These are phyloP conservation scores for Bombyx mandarina DNA, from an alignment of 1,140 invertebrate species.

Conservation along the genomic window DNA sequence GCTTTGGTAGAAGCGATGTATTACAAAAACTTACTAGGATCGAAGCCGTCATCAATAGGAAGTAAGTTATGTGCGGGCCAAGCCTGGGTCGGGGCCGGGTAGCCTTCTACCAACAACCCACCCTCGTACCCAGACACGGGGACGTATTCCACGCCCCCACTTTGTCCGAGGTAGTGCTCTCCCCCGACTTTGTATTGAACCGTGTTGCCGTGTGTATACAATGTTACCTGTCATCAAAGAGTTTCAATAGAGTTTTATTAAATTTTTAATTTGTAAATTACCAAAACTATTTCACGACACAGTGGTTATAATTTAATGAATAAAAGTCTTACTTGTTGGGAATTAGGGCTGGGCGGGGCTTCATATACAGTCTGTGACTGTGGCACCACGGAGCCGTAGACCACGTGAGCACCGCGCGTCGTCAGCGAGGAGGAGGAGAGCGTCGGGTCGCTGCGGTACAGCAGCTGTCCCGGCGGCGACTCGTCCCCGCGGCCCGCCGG, in stretches of 20 bases:
- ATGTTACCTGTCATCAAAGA: conserved; percentile 53
- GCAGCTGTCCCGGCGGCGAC: conserved; percentile 55
- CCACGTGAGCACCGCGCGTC: conserved; percentile 51
- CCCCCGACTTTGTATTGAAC: conserved; percentile 65
- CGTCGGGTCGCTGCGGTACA: conserved; percentile 73
- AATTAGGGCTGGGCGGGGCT: conserved; percentile 70
- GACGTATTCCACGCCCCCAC: conserved; percentile 53
- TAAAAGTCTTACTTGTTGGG: conserved; percentile 47
- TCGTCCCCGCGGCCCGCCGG: conserved; percentile 43
- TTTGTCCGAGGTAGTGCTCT: conserved; percentile 63
- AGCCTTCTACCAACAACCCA: conserved; percentile 54
- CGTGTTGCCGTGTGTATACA: conserved; percentile 67
- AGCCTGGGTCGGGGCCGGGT: conserved; percentile 41
- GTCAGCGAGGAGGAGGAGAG: conserved; percentile 70
- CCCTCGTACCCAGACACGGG: conserved; percentile 57
- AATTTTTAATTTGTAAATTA: too few species aligned
- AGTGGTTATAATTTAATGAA: background rate
- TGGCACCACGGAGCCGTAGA: conserved; percentile 52
- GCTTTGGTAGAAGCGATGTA: too few species aligned
- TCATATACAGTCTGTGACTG: conserved; percentile 64
- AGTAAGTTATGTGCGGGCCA: conserved; percentile 56
- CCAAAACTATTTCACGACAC: too few species aligned
- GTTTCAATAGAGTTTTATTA: too few species aligned
- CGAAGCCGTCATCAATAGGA: conserved; percentile 57
- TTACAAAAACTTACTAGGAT: conserved; percentile 28